phyloP scores from a whole-genome alignment of 1,140 invertebrate genomes.

The Drosophila takahashii region DNA sequence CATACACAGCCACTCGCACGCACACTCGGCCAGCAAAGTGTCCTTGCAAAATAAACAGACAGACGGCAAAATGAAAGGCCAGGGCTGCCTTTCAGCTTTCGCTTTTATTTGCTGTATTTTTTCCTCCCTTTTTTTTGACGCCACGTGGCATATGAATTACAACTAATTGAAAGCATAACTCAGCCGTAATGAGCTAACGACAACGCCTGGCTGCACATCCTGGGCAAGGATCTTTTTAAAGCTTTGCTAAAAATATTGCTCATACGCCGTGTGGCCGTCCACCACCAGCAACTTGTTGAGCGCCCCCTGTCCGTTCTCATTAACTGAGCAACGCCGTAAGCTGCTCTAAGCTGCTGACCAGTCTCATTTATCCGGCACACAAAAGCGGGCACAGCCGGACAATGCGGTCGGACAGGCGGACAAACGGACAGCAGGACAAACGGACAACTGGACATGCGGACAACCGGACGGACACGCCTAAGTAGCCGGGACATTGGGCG shows the following conservation, averaged over 20 bases:
- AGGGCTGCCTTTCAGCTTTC: conserved; percentile 34
- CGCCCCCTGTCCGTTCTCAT: conserved; percentile 32
- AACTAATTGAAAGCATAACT: conserved; percentile 82
- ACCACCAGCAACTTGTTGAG: conserved; percentile 64
- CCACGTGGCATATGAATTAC: conserved; percentile 68
- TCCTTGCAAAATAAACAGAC: conserved; percentile 60
- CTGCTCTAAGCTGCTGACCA: conserved; percentile 62
- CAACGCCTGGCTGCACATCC: conserved; percentile 38
- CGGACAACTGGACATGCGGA: conserved; percentile 11
- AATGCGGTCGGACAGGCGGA: conserved; percentile 23
- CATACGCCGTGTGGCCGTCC: conserved; percentile 53
- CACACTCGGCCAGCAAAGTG: conserved; percentile 38
- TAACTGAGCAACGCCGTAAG: conserved; percentile 51
- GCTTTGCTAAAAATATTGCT: conserved; percentile 36
- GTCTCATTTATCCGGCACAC: conserved; percentile 45
- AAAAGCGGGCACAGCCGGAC: conserved; percentile 22
- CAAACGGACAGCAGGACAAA: conserved; percentile 10
- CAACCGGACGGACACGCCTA: conserved; percentile 34
- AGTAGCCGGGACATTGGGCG: conserved; percentile 62
- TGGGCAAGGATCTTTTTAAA: conserved; percentile 27
- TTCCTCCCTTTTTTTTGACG: conserved; percentile 7
- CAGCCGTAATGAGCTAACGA: conserved; percentile 66
- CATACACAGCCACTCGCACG: conserved; percentile 29
- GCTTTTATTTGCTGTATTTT: conserved; percentile 1
- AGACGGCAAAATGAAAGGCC: conserved; percentile 43